Base-by-base conservation (phyloP, 2,113 vertebrate genomes). In the Calyptommatus sinebrachiatus region DNA sequence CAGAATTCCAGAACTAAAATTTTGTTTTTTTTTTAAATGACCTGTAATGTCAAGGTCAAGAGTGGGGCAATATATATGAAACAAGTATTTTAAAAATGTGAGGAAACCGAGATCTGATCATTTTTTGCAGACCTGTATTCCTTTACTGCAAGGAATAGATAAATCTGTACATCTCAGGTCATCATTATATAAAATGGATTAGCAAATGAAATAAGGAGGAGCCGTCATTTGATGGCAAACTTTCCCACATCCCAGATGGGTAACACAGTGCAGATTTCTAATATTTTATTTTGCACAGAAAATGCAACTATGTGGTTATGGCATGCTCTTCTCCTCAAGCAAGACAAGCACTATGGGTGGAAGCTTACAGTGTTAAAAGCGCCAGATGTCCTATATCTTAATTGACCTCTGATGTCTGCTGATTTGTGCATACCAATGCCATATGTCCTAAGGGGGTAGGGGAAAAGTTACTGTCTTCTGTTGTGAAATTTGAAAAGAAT, bases 271-370 rank as follows among this genome's bases (percentile, higher is more conserved):
- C 66, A 67, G 29, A 29, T 8, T 35, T 82, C 63, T 77, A 78
- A 71, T 2, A 83, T 78, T 75, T 83, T 86, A 67, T n/a, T n/a
- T n/a, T n/a, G n/a, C 45, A 80, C 41, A 85, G 79, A 72, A 83
- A 81, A 87, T 76, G 68, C 71, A 89, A 78, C 75, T 57, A 28
- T 50, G 24, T 7, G 48, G 41, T 22, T 50, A 48, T 2, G 16
- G 46, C 26, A 4, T 57, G 1, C 2, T 41, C 53, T 57, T 67
- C 67, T 67, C 75, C 16, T 31, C 31, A n/a, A 53, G 45, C 1
- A 31, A 10, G 18, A 29, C 31, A 53, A 53, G 22, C 29, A 53
- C 5, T 50, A 50, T 50, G n/a, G 65, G 20, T 77, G 65, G 50
- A 67, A 67, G 46, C 26, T 41, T 31, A 57, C 29, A 68, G 8